Conservation (phyloP, 2,888 invertebrate genomes). For the Lepetodrilus schrolli region DNA sequence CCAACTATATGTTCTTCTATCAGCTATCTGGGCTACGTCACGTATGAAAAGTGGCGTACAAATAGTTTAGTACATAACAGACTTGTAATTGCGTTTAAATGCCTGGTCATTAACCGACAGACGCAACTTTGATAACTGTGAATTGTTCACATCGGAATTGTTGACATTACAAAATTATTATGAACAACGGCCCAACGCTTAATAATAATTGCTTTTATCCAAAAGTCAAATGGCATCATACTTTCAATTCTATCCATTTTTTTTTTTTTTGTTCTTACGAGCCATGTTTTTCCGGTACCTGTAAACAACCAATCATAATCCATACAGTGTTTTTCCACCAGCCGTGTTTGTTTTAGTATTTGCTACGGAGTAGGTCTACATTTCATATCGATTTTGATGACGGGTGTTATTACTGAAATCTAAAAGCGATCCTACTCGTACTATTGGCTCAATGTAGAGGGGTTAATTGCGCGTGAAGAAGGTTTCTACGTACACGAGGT, state of each 20-base stretch:
- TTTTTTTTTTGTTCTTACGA: background rate
- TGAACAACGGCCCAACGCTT: too few species aligned
- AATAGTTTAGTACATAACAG: too few species aligned
- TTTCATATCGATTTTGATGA: constrained; percentile 13
- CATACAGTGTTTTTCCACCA: background rate
- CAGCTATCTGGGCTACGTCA: too few species aligned
- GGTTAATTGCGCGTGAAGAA: constrained; percentile 17
- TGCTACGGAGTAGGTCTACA: background rate
- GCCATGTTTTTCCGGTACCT: background rate
- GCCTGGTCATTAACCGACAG: too few species aligned
- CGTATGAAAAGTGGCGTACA: too few species aligned
- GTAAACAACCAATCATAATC: background rate
- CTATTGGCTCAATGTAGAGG: constrained; percentile 6
- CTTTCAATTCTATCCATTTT: background rate
- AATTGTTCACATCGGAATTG: too few species aligned
- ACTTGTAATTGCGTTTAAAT: too few species aligned
- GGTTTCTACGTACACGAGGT: constrained; percentile 3
- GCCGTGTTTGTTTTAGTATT: constrained; percentile 17
- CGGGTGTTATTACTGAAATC: constrained; percentile 1
- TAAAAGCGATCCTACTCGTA: background rate
- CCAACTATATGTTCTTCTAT: too few species aligned
- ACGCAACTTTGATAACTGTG: too few species aligned
- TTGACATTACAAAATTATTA: too few species aligned
- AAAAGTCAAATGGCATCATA: background rate
- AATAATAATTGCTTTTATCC: too few species aligned